These are phyloP conservation scores for Rhinogobius similis DNA, from an alignment of 2,113 vertebrate genomes.

Conservation along the genomic window DNA sequence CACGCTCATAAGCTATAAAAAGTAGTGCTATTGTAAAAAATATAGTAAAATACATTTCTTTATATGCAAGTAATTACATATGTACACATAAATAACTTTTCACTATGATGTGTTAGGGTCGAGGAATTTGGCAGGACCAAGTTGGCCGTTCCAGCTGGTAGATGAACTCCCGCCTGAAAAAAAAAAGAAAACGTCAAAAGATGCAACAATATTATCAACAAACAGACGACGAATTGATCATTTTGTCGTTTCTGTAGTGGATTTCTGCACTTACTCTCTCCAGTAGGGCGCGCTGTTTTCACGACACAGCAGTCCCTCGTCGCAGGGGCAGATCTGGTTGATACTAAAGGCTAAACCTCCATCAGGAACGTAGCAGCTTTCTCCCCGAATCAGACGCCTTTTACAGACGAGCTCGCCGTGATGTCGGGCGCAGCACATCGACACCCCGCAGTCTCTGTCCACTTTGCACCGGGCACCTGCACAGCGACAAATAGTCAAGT, in stretches of 20 bases:
- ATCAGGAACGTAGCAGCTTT: constrained; percentile 82
- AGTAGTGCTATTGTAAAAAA: constrained; percentile 24
- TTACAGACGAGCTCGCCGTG: constrained; percentile 87
- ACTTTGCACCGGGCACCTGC: constrained; percentile 83
- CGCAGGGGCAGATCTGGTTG: constrained; percentile 87
- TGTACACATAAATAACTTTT: constrained; percentile 72
- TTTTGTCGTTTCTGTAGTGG: background rate
- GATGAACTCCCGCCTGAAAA: constrained; percentile 76
- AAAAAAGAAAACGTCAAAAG: constrained; percentile 41
- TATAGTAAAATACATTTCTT: constrained; percentile 53
- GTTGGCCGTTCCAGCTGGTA: constrained; percentile 67
- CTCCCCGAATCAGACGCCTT: constrained; percentile 63
- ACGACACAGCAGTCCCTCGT: constrained; percentile 81
- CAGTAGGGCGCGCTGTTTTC: constrained; percentile 26
- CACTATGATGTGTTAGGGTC: constrained; percentile 41
- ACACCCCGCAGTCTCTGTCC: constrained; percentile 79
- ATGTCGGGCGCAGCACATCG: constrained; percentile 83
- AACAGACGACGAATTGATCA: background rate
- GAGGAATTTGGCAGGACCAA: constrained; percentile 78
- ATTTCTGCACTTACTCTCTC: constrained; percentile 78
- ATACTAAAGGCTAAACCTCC: constrained; percentile 87
- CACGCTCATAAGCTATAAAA: constrained; percentile 5
- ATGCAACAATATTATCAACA: background rate
- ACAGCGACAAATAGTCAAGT: background rate
- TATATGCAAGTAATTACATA: constrained; percentile 57